Evolutionary conservation across 2,113 vertebrate species (phyloP).

Genomic region (Ranitomeya variabilis): DNA sequence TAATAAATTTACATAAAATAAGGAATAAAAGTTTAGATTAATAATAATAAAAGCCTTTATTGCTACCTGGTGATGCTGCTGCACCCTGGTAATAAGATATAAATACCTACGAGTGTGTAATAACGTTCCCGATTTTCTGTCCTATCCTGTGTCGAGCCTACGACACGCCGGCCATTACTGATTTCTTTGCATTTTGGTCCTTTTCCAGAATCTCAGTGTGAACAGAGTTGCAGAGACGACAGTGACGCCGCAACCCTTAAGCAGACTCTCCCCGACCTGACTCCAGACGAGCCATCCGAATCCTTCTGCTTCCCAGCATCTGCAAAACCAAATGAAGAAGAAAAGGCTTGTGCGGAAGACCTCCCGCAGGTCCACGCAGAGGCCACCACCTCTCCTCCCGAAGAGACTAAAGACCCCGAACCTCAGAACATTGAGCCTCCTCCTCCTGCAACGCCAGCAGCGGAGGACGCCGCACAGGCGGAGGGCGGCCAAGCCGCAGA

Average conservation of each 20-base stretch:
- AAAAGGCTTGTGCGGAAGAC: constrained; percentile 60
- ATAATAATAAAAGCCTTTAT: not conserved
- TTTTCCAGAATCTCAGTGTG: constrained; percentile 77
- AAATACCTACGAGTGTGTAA: constrained; percentile 33
- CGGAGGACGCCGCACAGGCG: constrained; percentile 72
- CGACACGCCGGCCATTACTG: not conserved
- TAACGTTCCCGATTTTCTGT: not conserved
- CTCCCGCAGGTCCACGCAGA: constrained; percentile 64
- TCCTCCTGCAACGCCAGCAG: constrained; percentile 65
- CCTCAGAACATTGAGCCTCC: constrained; percentile 65
- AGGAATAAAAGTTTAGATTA: not conserved
- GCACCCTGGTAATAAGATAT: not conserved
- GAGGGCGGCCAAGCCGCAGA: constrained; percentile 73
- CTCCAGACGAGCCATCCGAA: constrained; percentile 90
- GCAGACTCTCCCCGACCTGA: constrained; percentile 92
- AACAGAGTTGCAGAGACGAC: constrained; percentile 81
- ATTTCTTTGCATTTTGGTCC: not conserved
- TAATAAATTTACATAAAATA: not conserved
- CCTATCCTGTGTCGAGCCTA: not conserved
- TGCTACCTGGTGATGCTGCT: not conserved
- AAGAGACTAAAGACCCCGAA: constrained; percentile 70
- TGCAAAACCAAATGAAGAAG: constrained; percentile 73
- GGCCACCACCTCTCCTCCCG: constrained; percentile 56
- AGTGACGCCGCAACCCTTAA: constrained; percentile 89
- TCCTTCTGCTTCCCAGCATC: constrained; percentile 75